Percentiles rank a stretch among this genome's conserved stretches.
Conservation (phyloP, 2,888 invertebrate genomes). For the Allolobophora icterica region DNA sequence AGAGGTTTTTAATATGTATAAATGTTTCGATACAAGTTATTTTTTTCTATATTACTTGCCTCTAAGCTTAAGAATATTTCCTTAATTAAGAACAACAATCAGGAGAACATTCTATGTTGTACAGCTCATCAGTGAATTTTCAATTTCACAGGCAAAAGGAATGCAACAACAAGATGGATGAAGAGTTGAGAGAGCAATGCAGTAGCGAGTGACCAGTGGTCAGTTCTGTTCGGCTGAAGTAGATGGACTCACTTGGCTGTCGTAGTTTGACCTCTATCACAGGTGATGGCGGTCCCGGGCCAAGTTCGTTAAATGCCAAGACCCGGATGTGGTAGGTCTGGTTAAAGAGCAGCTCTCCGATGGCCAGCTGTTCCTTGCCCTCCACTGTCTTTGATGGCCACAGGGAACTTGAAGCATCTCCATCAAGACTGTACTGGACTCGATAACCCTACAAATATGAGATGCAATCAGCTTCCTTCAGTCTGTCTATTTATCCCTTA, state of each 20-base stretch:
- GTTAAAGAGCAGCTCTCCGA: constrained; percentile 87
- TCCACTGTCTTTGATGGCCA: constrained; percentile 94
- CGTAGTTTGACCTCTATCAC: constrained; percentile 97
- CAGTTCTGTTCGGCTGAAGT: too few species aligned
- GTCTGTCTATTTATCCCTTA: background rate
- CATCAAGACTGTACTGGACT: constrained; percentile 91
- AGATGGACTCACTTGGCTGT: constrained; percentile 73
- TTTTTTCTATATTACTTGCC: too few species aligned
- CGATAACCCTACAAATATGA: constrained; percentile 81
- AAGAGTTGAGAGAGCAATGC: too few species aligned
- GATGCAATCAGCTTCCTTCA: background rate
- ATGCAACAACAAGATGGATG: too few species aligned
- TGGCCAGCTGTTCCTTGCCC: constrained; percentile 76
- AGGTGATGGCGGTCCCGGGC: constrained; percentile 89
- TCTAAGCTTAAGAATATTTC: too few species aligned
- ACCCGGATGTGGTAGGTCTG: constrained; percentile 90
- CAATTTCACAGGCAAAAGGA: too few species aligned
- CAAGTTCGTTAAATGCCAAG: constrained; percentile 80
- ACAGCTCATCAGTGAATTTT: too few species aligned
- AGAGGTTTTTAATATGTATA: too few species aligned
- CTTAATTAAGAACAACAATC: too few species aligned
- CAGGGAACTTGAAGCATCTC: constrained; percentile 82
- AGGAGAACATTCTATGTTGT: too few species aligned
- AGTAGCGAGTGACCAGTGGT: too few species aligned
- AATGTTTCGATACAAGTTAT: too few species aligned